These are phyloP conservation scores for Oreohelix idahoensis DNA, from an alignment of 1,140 invertebrate species.

Conservation along the genomic window DNA sequence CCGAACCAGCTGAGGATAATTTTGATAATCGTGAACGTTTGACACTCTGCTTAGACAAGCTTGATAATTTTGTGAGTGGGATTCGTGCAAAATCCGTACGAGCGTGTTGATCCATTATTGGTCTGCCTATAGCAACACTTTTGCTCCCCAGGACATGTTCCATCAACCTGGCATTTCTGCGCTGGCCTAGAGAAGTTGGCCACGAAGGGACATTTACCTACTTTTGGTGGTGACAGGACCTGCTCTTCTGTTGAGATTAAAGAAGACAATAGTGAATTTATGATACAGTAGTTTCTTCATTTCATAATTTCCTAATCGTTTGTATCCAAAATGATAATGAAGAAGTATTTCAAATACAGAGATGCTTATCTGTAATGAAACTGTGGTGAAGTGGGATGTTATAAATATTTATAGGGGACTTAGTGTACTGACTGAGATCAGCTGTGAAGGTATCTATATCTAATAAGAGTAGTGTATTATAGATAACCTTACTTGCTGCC, in stretches of 20 bases:
- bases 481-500: no score
- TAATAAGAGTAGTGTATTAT: no score
- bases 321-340: no score
- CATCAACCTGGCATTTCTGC: neutral
- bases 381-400: no score
- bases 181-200: neutral
- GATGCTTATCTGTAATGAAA: no score
- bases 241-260: neutral
- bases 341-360: no score
- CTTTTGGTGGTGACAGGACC: neutral
- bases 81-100: neutral
- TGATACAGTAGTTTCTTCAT: no score
- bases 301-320: no score
- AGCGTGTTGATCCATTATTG: neutral
- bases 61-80: neutral
- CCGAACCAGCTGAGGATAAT: neutral
- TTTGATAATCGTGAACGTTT: neutral
- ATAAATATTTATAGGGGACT: no score
- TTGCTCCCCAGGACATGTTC: neutral
- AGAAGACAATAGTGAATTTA: no score
- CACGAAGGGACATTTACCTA: neutral
- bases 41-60: neutral
- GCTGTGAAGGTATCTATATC: no score
- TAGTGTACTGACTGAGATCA: no score
- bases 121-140: neutral